Conservation (phyloP, 2,888 invertebrate species). For the Bruchidius siliquastri region DNA sequence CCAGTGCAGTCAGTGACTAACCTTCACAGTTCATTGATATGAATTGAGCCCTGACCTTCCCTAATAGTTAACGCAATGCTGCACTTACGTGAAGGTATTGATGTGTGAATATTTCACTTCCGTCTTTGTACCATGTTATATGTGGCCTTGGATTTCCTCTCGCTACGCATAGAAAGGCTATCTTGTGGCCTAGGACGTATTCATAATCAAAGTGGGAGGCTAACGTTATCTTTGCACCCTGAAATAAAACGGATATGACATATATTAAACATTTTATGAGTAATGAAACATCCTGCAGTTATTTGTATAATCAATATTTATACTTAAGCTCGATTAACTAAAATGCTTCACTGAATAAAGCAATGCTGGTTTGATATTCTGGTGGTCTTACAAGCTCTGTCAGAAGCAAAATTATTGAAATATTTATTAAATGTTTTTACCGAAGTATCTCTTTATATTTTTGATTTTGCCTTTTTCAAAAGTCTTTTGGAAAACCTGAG, state of each 20-base stretch:
- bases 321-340: too few species aligned
- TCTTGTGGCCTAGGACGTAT: slow-evolving; percentile 91
- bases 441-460: too few species aligned
- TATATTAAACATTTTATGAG: too few species aligned
- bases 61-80: not conserved
- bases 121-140: slow-evolving; percentile 95
- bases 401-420: too few species aligned
- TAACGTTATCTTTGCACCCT: slow-evolving; percentile 86
- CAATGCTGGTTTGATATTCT: too few species aligned
- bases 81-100: slow-evolving; percentile 77
- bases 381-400: too few species aligned
- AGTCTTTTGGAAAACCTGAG: too few species aligned
- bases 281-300: too few species aligned
- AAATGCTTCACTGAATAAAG: too few species aligned
- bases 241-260: slow-evolving; percentile 12
- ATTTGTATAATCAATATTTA: too few species aligned
- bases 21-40: not conserved
- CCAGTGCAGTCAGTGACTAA: not conserved
- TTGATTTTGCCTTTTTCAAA: too few species aligned
- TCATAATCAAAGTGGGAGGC: slow-evolving; percentile 92
- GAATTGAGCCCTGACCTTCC: not conserved
- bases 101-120: slow-evolving; percentile 86
- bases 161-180: slow-evolving; percentile 87
- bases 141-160: slow-evolving; percentile 85
- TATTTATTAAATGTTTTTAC: too few species aligned